phyloP scores from a whole-genome alignment of 1,140 invertebrate genomes.

The Brachionus calyciflorus region DNA sequence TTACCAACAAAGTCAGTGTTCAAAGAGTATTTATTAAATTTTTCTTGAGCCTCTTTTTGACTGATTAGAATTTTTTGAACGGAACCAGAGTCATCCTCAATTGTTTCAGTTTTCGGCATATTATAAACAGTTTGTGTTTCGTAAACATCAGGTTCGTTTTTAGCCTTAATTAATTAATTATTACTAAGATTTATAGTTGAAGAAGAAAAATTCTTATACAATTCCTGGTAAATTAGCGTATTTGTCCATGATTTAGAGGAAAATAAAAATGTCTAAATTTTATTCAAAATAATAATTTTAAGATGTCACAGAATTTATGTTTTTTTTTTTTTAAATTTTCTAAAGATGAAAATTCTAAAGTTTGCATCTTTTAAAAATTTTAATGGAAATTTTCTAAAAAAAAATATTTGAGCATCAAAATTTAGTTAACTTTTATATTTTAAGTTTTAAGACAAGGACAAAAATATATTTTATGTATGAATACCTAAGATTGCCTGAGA shows the following conservation, averaged over 20 bases:
- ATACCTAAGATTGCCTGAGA: too few relatives aligned
- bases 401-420: too few relatives aligned
- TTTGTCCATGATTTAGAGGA: conserved; percentile 32
- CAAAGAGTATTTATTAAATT: conserved; percentile 19
- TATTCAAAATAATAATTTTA: too few relatives aligned
- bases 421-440: too few relatives aligned
- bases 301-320: too few relatives aligned
- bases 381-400: too few relatives aligned
- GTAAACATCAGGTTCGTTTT: conserved; percentile 35
- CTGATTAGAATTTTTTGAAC: conserved; percentile 20
- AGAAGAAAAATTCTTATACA: neutral
- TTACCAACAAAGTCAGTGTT: conserved; percentile 38
- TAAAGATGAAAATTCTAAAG: too few relatives aligned
- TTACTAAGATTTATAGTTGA: neutral
- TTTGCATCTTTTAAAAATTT: too few relatives aligned
- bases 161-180: conserved; percentile 2
- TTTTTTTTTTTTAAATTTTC: too few relatives aligned
- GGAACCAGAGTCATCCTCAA: conserved; percentile 6
- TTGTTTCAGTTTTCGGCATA: neutral
- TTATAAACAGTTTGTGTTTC: conserved; percentile 19
- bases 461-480: too few relatives aligned
- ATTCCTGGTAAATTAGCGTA: conserved; percentile 39
- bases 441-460: too few relatives aligned
- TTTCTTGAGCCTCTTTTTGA: conserved; percentile 37
- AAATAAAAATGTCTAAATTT: too few relatives aligned